Base-by-base conservation (phyloP, 2,888 invertebrate genomes). In the Hemithea aestivaria region DNA sequence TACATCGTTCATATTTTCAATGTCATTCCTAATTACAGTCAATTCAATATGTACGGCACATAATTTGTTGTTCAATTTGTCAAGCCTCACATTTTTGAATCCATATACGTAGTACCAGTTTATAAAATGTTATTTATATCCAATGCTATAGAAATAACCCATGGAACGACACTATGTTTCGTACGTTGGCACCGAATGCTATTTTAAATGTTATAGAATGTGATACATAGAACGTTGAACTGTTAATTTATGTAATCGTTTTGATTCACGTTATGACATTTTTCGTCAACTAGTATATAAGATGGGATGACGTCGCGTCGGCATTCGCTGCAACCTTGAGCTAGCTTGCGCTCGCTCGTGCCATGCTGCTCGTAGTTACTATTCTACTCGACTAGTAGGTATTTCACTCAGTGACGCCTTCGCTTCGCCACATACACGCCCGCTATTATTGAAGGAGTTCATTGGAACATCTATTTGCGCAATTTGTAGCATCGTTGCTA, bases 401-500 rank as follows among this genome's bases (percentile, higher is more conserved):
- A 68, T 69, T 68, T 65, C 41, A 36, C 25, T 27, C 36, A 63
- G 71, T 70, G 74, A 75, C 79, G 78, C 77, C 80, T 70, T 75
- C 83, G 70, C 80, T 16, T 16, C 5, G 16, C 16, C 16, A 16
- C 36, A 27, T 35, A 43, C 78, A 80, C 79, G 77, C 73, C 72
- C 56, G 78, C 84, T 85, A 84, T 83, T 82, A 83, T 80, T 85
- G 82, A 82, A 83, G 75, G 83, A 87, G 84, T 85, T 85, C 85
- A 85, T 83, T 85, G 85, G 85, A 85, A 83, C 83, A 80, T 85
- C 85, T 84, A 84, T 85, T 87, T 83, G 81, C 81, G 85, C 82
- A 84, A 87, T 85, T 80, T 74, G 73, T 75, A 80, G 67, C 75
- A 76, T 76, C 73, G 71, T 73, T 66, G 70, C 75, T 69, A 73